Evolutionary conservation across 2,113 vertebrate species (phyloP).

Genomic region (Hyla sarda): DNA sequence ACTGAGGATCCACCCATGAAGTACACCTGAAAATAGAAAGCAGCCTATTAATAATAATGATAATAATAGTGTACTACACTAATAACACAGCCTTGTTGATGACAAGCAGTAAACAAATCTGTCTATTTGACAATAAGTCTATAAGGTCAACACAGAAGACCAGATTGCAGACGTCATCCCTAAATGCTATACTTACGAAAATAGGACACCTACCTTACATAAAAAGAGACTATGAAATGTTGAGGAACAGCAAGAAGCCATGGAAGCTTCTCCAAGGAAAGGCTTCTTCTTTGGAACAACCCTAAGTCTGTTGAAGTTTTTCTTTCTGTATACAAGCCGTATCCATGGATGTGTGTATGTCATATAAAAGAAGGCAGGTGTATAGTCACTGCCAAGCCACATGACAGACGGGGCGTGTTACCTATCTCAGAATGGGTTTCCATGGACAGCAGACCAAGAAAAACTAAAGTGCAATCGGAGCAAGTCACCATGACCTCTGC

Average conservation of each 20-base stretch:
- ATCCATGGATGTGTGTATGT: conserved; percentile 62
- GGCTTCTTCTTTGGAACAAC: conserved; percentile 38
- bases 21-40: neutral
- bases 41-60: neutral
- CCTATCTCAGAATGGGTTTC: conserved; percentile 37
- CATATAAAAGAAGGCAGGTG: conserved; percentile 60
- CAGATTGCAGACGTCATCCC: neutral
- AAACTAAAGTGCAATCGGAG: neutral
- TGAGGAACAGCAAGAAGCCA: neutral
- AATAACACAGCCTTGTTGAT: neutral
- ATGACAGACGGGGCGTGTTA: conserved; percentile 18
- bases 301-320: conserved; percentile 27
- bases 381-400: conserved; percentile 11
- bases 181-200: neutral
- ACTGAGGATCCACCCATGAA: rapidly evolving
- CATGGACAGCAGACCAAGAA: conserved; percentile 38
- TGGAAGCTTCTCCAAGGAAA: neutral
- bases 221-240: neutral
- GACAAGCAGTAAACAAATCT: neutral
- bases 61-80: neutral
- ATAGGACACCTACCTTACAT: neutral
- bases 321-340: conserved; percentile 62
- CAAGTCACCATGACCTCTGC: neutral
- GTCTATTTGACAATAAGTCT: neutral
- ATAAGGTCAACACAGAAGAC: neutral